Evolutionary conservation across 2,888 invertebrate genomes (phyloP).

Genomic region (Acleris emargana): DNA sequence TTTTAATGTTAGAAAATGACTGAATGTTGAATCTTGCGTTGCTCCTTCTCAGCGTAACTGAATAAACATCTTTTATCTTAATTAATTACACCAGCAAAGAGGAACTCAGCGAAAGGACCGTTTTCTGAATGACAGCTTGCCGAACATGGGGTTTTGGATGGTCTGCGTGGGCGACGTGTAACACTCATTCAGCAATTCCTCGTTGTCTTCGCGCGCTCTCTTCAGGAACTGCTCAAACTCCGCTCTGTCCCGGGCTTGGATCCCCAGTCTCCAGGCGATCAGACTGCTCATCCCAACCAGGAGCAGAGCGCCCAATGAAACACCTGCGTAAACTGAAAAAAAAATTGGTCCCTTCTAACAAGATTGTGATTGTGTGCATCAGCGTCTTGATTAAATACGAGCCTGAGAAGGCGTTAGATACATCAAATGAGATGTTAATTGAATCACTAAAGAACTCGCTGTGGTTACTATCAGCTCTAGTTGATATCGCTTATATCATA

Average conservation of each 20-base stretch:
- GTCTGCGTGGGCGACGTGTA: slow-evolving; percentile 8
- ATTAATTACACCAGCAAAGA: not conserved
- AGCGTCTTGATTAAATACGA: no score
- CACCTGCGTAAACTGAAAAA: slow-evolving; percentile 21
- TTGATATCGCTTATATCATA: no score
- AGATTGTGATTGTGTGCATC: no score
- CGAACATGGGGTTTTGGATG: slow-evolving; percentile 21
- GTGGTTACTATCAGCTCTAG: no score
- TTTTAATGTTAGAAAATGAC: no score
- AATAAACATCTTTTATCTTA: no score
- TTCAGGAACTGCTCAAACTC: slow-evolving; percentile 23
- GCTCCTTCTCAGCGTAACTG: no score
- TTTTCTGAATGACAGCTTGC: not conserved
- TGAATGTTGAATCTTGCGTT: no score
- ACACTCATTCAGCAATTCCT: slow-evolving; percentile 9
- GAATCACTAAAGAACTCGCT: no score
- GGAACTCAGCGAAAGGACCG: slow-evolving; percentile 2
- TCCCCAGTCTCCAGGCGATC: slow-evolving; percentile 9
- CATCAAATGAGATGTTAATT: no score
- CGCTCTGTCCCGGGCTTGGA: slow-evolving; percentile 17
- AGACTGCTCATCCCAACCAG: slow-evolving; percentile 1
- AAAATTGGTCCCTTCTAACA: not conserved
- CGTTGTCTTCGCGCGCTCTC: slow-evolving; percentile 15
- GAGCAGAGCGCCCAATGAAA: slow-evolving; percentile 5
- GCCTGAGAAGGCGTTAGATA: no score